Evolutionary conservation across 2,888 invertebrate genomes (phyloP), one percentile per base, ranked within the genome.

Genomic region (Epirrhoe alternata): DNA sequence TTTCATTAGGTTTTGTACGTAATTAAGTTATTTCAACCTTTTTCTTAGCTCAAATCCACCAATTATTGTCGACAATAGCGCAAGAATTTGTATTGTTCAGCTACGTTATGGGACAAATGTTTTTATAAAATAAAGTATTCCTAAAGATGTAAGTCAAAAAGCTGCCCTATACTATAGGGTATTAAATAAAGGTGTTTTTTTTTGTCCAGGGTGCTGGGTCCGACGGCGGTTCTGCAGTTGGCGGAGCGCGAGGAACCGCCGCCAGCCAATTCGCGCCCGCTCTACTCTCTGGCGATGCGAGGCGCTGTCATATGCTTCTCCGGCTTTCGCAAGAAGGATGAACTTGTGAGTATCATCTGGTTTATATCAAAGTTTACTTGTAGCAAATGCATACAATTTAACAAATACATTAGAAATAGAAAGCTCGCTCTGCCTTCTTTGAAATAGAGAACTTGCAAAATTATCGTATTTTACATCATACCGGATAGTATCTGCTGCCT

Each of bases 291-390:
- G 81, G 95, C 97, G 66, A 98, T 99, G 98, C 95, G 95, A 78
- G 97, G 97, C 72, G 95, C 97, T 60, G 96, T 97, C 80, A 96
- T 98, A 76, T 98, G 98, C 90, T 98, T 98, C 91, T 98, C 98
- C 67, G 98, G 98, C 67, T 98, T 98, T 89, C 95, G 97, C 77
- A 96, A 96, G 86, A 97, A 97, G 86, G 97, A 97, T 88, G 97
- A 98, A 93, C 94, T 98, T 94, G 98, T 98, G 87, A 95, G 95
- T 91, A 74, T 12, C 50, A 24, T 12, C 17, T 45, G 12, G 5
- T 38, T 10, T 38, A 10, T 10, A 3, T 8, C 7, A 35, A 8
- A 6, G 8, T 10, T n/a, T n/a, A n/a, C n/a, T n/a, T 8, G 10
- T 8, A n/a, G n/a, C 47, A 7, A 47, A 47, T 16, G 47, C 14